Evolutionary conservation across 2,888 invertebrate species (phyloP), one percentile per base, ranked within the genome.

Genomic region (Scelioninae gen. 1): DNA sequence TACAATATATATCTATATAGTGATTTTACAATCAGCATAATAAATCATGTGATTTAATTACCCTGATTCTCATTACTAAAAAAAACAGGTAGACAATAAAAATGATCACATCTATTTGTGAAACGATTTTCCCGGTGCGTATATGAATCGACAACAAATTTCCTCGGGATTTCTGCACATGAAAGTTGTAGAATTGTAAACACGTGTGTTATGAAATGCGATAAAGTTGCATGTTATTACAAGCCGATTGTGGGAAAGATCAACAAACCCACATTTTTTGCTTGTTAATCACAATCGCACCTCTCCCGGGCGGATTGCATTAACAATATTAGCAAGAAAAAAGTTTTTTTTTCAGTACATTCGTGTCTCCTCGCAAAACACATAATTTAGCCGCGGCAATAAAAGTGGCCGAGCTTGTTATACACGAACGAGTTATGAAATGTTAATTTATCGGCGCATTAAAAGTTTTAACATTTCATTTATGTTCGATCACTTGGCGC

Each of bases 151-250:
- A 7, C n/a, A 38, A 47, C 47, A 58, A 58, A 69, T 49, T 58
- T 58, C 29, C 13, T 47, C 31, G 9, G 16, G 13, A 58, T 47
- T 47, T 56, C 47, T 49, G 68, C 55, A 47, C 58, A 58, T 58
- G 58, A 69, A 69, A 69, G 69, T 69, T 69, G 58, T 16, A 47
- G 32, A 72, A 53, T 72, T n/a, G 43, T 62, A 72, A 72, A 60
- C 71, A 11, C n/a, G 29, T 38, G 34, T 49, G 43, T 53, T 53
- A 53, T 66, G 66, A 65, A 65, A 63, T 23, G 49, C 32, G 47
- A 63, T 63, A 65, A 65, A 47, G 63, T 34, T 11, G 49, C 47
- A n/a, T 38, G 63, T 49, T 63, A 63, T 63, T 40, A 31, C 63
- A 49, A 53, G 43, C 49, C 49, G 63, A 65, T 65, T 69, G 69